phyloP scores from a whole-genome alignment of 1,140 invertebrate genomes.

The Conopomorpha cramerella region DNA sequence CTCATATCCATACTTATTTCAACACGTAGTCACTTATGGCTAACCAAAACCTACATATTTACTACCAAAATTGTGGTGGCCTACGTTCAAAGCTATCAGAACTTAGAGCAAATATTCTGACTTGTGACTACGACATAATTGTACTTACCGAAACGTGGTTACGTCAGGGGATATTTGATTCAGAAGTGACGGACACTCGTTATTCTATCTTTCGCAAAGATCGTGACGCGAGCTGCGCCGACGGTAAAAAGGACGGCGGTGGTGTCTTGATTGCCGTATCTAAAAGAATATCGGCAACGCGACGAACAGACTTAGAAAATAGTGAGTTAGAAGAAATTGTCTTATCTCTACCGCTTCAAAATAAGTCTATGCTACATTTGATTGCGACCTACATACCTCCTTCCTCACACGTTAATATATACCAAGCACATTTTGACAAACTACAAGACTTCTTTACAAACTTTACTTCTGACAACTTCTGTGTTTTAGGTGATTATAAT shows the following conservation, averaged over 20 bases:
- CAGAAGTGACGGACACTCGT: background rate
- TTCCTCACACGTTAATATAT: background rate
- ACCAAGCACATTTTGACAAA: background rate
- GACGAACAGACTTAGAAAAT: background rate
- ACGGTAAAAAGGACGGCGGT: background rate
- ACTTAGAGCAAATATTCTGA: background rate
- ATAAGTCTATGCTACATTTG: background rate
- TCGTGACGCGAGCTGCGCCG: background rate
- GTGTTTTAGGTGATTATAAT: background rate
- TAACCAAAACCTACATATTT: background rate
- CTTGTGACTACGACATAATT: background rate
- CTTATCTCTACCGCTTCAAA: background rate
- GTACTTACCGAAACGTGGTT: background rate
- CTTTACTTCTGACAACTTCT: background rate
- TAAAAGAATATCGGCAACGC: background rate
- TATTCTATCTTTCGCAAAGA: background rate
- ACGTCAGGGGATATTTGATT: background rate
- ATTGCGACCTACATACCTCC: background rate
- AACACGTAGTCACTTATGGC: background rate
- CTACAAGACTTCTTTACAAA: background rate
- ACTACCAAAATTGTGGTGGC: conserved; percentile 1
- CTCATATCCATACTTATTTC: background rate
- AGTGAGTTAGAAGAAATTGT: background rate
- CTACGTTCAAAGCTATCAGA: background rate
- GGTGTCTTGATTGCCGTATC: background rate